These are phyloP conservation scores for Heliconius sara DNA, from an alignment of 2,888 invertebrate genomes.

Conservation along the genomic window DNA sequence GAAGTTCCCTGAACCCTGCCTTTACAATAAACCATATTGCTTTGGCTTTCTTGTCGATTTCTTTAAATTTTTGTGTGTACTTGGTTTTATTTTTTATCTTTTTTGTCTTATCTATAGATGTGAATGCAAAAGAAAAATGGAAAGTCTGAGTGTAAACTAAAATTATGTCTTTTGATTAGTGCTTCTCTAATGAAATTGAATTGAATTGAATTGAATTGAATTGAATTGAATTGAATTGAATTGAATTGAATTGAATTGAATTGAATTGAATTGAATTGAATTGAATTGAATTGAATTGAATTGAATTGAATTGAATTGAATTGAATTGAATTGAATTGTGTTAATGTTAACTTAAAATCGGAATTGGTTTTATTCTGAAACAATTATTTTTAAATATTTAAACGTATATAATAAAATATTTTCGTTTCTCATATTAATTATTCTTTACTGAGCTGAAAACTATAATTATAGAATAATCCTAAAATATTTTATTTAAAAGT, in stretches of 20 bases:
- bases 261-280: too few relatives aligned
- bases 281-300: too few relatives aligned
- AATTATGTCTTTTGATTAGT: background rate
- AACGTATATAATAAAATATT: background rate
- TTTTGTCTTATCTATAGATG: background rate
- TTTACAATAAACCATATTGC: conserved; percentile 52
- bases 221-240: too few relatives aligned
- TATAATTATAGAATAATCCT: background rate
- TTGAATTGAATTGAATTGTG: too few relatives aligned
- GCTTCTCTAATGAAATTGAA: too few relatives aligned
- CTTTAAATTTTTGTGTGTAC: conserved; percentile 15
- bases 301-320: too few relatives aligned
- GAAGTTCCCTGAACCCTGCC: conserved; percentile 62
- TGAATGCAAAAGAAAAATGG: too few relatives aligned
- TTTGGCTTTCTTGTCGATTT: conserved; percentile 41
- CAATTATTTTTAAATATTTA: background rate
- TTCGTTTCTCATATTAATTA: background rate
- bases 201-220: too few relatives aligned
- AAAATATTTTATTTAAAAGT: conserved; percentile 13
- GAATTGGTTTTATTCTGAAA: too few relatives aligned
- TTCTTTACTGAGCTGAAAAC: background rate
- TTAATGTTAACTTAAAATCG: too few relatives aligned
- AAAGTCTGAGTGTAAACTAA: background rate
- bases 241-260: too few relatives aligned
- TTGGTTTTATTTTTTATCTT: background rate